Percentiles rank a stretch among this genome's conserved stretches.
Evolutionary conservation across 2,797 vertebrate species (phyloP).

Genomic region (Trachops cirrhosus): DNA sequence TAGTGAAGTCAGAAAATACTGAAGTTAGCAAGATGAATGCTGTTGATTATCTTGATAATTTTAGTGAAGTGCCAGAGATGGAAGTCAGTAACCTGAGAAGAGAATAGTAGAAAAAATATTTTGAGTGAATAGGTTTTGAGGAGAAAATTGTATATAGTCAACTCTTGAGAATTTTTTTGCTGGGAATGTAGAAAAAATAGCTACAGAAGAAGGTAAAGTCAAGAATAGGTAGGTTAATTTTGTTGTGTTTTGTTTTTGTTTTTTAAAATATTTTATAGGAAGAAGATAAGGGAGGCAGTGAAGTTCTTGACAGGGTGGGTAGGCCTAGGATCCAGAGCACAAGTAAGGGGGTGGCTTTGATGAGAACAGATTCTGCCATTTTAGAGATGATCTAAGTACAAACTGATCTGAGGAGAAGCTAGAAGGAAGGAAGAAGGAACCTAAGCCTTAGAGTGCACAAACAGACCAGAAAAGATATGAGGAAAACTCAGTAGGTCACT

Average conservation of each 20-base stretch:
- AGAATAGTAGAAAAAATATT: background rate
- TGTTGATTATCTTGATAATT: background rate
- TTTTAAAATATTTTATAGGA: background rate
- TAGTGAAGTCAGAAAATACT: background rate
- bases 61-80: background rate
- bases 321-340: background rate
- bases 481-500: background rate
- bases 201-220: background rate
- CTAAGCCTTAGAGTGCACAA: background rate
- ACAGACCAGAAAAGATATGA: background rate
- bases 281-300: background rate
- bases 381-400: background rate
- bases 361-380: background rate
- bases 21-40: background rate
- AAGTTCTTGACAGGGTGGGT: background rate
- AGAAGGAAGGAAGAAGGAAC: background rate
- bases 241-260: background rate
- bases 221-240: background rate
- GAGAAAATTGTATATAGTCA: background rate
- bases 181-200: background rate
- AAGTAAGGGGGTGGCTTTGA: background rate
- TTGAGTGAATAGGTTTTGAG: background rate
- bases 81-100: background rate
- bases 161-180: background rate
- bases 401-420: background rate